These are phyloP conservation scores for Druon quercuslanigerum DNA, from an alignment of 1,140 invertebrate genomes.

Conservation along the genomic window DNA sequence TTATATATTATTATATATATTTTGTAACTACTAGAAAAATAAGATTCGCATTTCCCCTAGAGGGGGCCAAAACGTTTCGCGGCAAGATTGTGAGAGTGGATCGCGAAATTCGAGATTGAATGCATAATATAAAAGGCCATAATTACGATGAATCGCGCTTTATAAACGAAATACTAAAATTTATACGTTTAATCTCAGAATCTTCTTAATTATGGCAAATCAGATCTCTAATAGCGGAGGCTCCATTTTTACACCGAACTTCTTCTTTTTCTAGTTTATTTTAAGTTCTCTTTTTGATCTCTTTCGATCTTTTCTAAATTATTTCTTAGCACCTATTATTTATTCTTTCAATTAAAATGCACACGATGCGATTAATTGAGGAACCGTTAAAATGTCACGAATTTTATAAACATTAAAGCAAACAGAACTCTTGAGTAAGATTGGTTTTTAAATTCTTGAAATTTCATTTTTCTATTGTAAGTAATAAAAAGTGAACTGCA, in stretches of 20 bases:
- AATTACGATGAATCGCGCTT: not conserved
- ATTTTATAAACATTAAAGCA: no score
- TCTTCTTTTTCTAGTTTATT: not conserved
- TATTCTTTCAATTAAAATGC: not conserved
- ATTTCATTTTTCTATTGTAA: no score
- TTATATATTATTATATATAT: conserved; percentile 28
- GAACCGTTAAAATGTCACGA: no score
- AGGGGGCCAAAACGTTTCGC: not conserved
- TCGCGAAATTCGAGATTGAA: conserved; percentile 5
- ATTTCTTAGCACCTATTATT: conserved; percentile 22
- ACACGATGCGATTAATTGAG: not conserved
- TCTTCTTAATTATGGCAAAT: conserved; percentile 15
- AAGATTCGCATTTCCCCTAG: not conserved
- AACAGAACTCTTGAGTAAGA: no score
- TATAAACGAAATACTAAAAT: conserved; percentile 16
- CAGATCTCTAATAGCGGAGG: conserved; percentile 2
- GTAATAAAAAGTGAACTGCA: no score
- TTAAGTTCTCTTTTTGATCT: not conserved
- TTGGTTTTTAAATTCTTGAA: no score
- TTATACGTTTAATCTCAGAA: conserved; percentile 6
- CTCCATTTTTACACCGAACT: not conserved
- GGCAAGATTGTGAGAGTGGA: not conserved
- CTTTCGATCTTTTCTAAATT: conserved; percentile 19
- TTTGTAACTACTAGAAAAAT: conserved; percentile 16
- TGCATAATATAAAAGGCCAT: conserved; percentile 9